Conservation (phyloP, 2,113 vertebrate genomes). For the Poeciliopsis occidentalis region DNA sequence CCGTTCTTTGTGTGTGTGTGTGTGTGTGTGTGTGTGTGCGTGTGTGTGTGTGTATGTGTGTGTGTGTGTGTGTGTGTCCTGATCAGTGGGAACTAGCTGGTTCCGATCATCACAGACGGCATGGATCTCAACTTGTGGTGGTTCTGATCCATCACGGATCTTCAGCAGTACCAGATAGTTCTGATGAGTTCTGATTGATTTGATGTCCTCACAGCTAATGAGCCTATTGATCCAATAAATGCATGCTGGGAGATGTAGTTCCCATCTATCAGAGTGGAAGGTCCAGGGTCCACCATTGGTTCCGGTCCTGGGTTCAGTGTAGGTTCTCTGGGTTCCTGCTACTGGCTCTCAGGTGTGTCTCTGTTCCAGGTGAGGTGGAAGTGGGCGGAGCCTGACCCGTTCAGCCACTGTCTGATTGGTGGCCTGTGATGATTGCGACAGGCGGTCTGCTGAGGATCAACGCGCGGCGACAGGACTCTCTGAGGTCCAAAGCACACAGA, state of each 20-base stretch:
- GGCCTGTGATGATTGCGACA: constrained; percentile 90
- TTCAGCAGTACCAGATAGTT: neutral
- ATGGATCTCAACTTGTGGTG: too few species aligned
- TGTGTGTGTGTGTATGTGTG: too few species aligned
- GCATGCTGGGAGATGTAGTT: constrained; percentile 38
- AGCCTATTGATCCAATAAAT: neutral
- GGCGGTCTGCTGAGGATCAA: constrained; percentile 95
- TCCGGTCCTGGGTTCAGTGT: too few species aligned
- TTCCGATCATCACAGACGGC: too few species aligned
- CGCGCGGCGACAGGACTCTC: constrained; percentile 90
- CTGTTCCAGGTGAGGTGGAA: constrained; percentile 27
- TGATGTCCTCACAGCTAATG: neutral
- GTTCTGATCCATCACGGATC: neutral
- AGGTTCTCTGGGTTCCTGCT: neutral
- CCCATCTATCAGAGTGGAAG: neutral
- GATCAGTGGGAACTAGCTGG: too few species aligned
- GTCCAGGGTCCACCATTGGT: neutral
- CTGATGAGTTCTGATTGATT: neutral
- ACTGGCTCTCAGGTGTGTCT: neutral
- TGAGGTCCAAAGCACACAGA: constrained; percentile 82
- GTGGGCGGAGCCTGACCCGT: constrained; percentile 22
- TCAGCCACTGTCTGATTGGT: constrained; percentile 22
- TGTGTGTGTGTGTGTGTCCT: too few species aligned
- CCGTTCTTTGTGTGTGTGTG: neutral
- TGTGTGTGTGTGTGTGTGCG: neutral